These are phyloP conservation scores for Nothoprocta pentlandii DNA, from an alignment of 2,113 vertebrate genomes.

Conservation along the genomic window DNA sequence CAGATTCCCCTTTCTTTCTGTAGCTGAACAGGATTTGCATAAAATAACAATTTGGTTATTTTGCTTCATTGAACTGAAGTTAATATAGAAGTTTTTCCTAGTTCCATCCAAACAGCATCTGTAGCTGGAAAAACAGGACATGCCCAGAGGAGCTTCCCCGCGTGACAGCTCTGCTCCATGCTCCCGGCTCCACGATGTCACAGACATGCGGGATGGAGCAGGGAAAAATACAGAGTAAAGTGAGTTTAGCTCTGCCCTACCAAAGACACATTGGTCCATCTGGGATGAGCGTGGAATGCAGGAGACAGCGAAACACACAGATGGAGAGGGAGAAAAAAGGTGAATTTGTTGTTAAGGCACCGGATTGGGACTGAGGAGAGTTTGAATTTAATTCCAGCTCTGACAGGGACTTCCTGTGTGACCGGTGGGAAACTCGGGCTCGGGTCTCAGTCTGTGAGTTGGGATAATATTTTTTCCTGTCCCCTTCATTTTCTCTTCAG, in stretches of 20 bases:
- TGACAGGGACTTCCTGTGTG: neutral
- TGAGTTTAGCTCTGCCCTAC: neutral
- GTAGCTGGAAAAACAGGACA: neutral
- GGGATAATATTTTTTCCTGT: neutral
- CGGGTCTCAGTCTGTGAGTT: neutral
- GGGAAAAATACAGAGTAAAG: conserved; percentile 1
- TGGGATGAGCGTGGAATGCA: neutral
- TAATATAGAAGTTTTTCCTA: neutral
- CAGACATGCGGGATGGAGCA: neutral
- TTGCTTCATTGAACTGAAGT: neutral
- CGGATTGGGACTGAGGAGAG: neutral
- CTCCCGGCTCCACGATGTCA: too few relatives aligned
- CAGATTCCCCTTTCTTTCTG: neutral
- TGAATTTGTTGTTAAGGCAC: neutral
- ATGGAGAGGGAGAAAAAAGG: neutral
- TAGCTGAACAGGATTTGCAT: neutral
- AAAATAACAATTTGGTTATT: neutral
- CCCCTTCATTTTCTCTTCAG: neutral
- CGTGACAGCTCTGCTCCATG: neutral
- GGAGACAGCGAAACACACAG: neutral
- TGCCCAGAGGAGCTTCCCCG: neutral
- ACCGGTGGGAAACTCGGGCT: neutral
- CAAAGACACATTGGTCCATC: neutral
- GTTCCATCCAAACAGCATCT: neutral
- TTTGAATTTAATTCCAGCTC: conserved; percentile 18